These are phyloP conservation scores for Danio tinwini DNA, from an alignment of 2,797 vertebrate species.

Conservation along the genomic window DNA sequence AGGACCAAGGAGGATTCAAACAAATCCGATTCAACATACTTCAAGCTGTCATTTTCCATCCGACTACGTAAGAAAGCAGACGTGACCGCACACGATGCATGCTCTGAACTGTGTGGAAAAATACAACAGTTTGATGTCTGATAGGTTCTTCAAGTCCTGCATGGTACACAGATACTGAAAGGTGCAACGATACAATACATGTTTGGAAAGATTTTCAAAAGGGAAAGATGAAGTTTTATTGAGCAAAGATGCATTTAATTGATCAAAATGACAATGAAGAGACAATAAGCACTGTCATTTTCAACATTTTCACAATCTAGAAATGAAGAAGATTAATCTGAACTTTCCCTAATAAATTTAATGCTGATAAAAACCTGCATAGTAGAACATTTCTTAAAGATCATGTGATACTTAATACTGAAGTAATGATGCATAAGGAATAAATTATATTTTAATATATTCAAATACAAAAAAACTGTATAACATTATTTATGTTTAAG, in stretches of 20 bases:
- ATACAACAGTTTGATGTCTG: slow-evolving; percentile 1
- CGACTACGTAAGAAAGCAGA: slow-evolving; percentile 34
- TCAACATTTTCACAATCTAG: neutral
- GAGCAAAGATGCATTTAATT: neutral
- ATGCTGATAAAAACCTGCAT: neutral
- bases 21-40: slow-evolving; percentile 61
- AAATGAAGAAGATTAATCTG: neutral
- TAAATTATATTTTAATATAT: too few species aligned
- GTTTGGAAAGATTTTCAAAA: neutral
- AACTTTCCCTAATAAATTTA: neutral
- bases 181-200: neutral
- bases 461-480: too few species aligned
- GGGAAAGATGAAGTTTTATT: neutral
- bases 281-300: neutral
- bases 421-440: neutral
- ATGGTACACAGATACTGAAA: neutral
- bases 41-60: slow-evolving; percentile 33
- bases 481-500: too few species aligned
- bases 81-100: slow-evolving; percentile 10
- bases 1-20: slow-evolving; percentile 53
- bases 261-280: neutral
- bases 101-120: neutral
- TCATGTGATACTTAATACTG: neutral
- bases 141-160: neutral
- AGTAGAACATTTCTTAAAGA: neutral